Base-by-base conservation (phyloP, 2,888 invertebrate species). In the Cheilosia scutellata region DNA sequence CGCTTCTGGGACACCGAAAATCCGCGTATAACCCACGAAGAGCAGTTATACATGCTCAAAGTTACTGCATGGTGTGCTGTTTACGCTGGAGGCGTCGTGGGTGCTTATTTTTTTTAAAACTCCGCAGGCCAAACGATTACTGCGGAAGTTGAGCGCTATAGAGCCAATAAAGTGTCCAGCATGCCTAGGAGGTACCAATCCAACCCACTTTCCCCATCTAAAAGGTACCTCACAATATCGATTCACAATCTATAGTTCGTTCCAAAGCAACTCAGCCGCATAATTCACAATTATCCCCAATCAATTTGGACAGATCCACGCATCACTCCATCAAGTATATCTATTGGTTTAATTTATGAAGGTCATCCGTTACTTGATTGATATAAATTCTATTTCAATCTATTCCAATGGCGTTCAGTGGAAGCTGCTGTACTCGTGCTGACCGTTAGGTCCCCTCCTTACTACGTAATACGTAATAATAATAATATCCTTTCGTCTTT, bases 401-500 rank as follows among this genome's bases (percentile, higher is more conserved):
- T 65, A 80, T 80, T 80, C 76, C 84, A 80, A 76, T 76, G 70
- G 55, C 49, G 29, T 40, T 27, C 40, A n/a, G 29, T 33, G 11
- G 11, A 53, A 11, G 37, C 37, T 37, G 37, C 37, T 37, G 37
- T 11, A 49, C 27, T 55, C 33, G 20, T 11, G 11, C 31, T 68
- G 60, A 49, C 58, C 37, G 11, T 37, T 11, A 2, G 57, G 4
- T n/a, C n/a, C 9, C 20, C 42, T 25, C 47, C 60, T 20, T 51
- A 31, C 51, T 44, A 20, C 44, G n/a, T 51, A 55, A 42, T 33
- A 40, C 16, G 11, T 47, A 25, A 27, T 27, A 51, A 51, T 66
- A 77, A 82, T 82, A 82, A 86, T 82, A 86, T 82, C 82, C 76
- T 86, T 82, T 82, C 76, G 82, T 86, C 82, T 86, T 86, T 86